Percentiles rank a stretch among this genome's conserved stretches.
phyloP scores from a whole-genome alignment of 2,113 vertebrate genomes.

The Oncorhynchus gorbuscha region DNA sequence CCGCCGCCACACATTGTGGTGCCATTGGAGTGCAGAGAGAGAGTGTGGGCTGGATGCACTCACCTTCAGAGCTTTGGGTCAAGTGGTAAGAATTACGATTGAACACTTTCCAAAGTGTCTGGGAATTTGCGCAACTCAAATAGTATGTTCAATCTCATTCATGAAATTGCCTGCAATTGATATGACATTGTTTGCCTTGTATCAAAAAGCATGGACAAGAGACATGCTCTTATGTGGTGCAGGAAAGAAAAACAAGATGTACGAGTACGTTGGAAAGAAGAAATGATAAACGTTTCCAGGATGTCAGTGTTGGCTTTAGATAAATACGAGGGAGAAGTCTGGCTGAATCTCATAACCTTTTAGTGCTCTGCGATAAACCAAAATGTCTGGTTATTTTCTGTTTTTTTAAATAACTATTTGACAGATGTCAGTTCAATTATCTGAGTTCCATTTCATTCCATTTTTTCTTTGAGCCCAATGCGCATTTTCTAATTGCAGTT shows the following conservation, averaged over 20 bases:
- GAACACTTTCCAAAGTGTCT: too few species aligned
- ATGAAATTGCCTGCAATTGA: not conserved
- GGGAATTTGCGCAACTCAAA: not conserved
- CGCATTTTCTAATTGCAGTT: too few species aligned
- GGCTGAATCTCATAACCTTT: slow-evolving; percentile 68
- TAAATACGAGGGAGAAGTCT: slow-evolving; percentile 62
- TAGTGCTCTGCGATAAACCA: too few species aligned
- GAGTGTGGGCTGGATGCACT: slow-evolving; percentile 2
- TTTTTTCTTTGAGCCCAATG: too few species aligned
- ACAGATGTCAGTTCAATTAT: too few species aligned
- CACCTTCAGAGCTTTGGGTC: slow-evolving; percentile 34
- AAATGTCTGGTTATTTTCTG: too few species aligned
- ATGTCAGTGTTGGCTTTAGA: slow-evolving; percentile 66
- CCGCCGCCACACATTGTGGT: not conserved
- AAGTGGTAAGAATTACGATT: not conserved
- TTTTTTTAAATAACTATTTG: too few species aligned
- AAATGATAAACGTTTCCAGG: slow-evolving; percentile 59
- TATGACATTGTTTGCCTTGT: not conserved
- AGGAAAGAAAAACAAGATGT: slow-evolving; percentile 42
- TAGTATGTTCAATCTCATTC: not conserved
- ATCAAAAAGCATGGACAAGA: not conserved
- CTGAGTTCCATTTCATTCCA: too few species aligned
- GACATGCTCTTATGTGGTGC: slow-evolving; percentile 2
- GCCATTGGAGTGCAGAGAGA: not conserved
- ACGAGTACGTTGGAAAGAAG: slow-evolving; percentile 37